A percentile compares a stretch with the other conserved stretches of the same genome.
phyloP scores from a whole-genome alignment of 2,888 invertebrate species.

The Euspilapteryx auroguttella region DNA sequence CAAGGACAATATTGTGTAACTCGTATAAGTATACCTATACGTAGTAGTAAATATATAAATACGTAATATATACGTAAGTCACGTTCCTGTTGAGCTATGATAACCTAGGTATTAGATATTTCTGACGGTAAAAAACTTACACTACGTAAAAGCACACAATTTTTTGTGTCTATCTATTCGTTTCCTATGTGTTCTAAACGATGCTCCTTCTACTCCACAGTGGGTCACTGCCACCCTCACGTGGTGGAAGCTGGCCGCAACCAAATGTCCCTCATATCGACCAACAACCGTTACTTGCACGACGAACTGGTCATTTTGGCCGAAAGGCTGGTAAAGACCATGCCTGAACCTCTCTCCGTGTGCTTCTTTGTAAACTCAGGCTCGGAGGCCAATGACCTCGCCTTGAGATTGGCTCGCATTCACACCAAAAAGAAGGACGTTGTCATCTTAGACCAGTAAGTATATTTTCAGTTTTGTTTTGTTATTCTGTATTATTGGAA shows the following conservation, averaged over 20 bases:
- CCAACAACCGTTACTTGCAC: constrained; percentile 95
- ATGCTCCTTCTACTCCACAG: constrained; percentile 47
- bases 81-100: too few relatives aligned
- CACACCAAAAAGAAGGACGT: constrained; percentile 89
- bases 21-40: too few relatives aligned
- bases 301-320: constrained; percentile 94
- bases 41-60: too few relatives aligned
- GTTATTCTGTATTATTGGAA: too few relatives aligned
- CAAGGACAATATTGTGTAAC: too few relatives aligned
- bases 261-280: constrained; percentile 90
- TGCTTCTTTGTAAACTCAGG: constrained; percentile 98
- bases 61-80: too few relatives aligned
- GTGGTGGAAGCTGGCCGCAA: constrained; percentile 89
- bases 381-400: constrained; percentile 98
- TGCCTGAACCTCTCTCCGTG: constrained; percentile 85
- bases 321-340: constrained; percentile 74
- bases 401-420: constrained; percentile 84
- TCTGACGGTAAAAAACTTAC: too few relatives aligned
- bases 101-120: too few relatives aligned
- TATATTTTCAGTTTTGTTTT: constrained; percentile 25
- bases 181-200: too few relatives aligned
- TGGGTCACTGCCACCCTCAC: constrained; percentile 96
- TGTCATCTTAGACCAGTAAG: constrained; percentile 96
- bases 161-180: too few relatives aligned
- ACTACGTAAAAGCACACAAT: too few relatives aligned